Percentiles rank a stretch among this genome's conserved stretches.
phyloP scores from a whole-genome alignment of 2,888 invertebrate species.

The Priocnemis perturbator region DNA sequence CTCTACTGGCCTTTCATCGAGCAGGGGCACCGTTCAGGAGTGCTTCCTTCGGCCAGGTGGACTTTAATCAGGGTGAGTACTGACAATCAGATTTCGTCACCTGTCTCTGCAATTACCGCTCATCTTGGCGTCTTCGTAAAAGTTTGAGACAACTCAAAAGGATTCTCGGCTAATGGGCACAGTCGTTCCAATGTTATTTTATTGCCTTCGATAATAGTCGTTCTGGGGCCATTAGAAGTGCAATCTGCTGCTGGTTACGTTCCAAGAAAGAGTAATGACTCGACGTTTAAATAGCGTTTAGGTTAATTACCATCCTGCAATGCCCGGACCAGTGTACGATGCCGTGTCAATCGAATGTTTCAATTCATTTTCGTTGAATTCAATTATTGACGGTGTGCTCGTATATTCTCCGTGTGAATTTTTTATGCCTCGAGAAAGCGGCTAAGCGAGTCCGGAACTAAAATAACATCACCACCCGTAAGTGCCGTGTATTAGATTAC shows the following conservation, averaged over 20 bases:
- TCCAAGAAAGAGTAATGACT: constrained; percentile 12
- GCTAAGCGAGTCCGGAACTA: constrained; percentile 14
- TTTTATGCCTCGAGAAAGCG: not conserved
- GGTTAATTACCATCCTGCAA: not conserved
- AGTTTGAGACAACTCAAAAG: no score
- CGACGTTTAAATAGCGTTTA: constrained; percentile 14
- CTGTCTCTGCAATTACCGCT: no score
- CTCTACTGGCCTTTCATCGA: constrained; percentile 63
- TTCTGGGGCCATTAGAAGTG: no score
- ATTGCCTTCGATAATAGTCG: no score
- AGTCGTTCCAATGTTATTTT: no score
- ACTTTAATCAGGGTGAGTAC: constrained; percentile 77
- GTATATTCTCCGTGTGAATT: not conserved
- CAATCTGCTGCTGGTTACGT: not conserved
- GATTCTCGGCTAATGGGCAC: no score
- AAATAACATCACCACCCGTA: constrained; percentile 14
- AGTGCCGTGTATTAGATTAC: constrained; percentile 33
- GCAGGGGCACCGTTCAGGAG: constrained; percentile 82
- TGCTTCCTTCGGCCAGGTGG: constrained; percentile 92
- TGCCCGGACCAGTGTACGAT: not conserved
- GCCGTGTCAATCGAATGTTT: no score
- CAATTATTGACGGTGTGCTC: no score
- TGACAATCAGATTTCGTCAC: not conserved
- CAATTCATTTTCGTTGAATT: no score
- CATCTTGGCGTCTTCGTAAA: no score